phyloP scores from a whole-genome alignment of 2,888 invertebrate genomes.

The Andrena trimmerana region DNA sequence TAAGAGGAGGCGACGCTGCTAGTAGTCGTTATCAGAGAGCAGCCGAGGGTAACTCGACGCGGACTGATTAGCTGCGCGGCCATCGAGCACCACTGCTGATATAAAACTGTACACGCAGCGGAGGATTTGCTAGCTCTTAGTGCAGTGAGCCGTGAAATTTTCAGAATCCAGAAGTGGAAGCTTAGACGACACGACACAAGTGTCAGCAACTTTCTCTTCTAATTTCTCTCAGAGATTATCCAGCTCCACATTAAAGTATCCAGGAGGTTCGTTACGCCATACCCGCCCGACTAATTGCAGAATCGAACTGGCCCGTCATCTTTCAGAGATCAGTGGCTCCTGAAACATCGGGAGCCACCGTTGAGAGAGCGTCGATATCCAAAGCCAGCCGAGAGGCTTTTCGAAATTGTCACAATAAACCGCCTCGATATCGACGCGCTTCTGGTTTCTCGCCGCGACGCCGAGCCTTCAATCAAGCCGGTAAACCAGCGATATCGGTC shows the following conservation, averaged over 20 bases:
- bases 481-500: constrained; percentile 32
- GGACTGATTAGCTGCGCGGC: constrained; percentile 5
- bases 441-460: constrained; percentile 9
- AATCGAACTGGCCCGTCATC: constrained; percentile 10
- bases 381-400: neutral
- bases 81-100: neutral
- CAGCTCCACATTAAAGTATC: too few species aligned
- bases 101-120: neutral
- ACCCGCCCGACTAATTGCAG: neutral
- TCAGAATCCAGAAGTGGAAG: neutral
- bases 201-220: neutral
- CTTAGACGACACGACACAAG: neutral
- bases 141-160: too few species aligned
- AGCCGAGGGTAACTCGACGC: neutral
- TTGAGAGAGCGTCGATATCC: constrained; percentile 9
- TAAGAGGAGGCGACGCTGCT: neutral
- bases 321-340: neutral
- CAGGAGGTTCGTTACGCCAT: too few species aligned
- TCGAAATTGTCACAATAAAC: constrained; percentile 30
- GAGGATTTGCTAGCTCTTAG: neutral
- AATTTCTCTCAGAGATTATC: neutral
- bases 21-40: neutral
- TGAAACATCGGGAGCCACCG: neutral
- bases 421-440: constrained; percentile 11
- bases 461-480: constrained; percentile 34